Evolutionary conservation across 1,140 invertebrate species (phyloP), one percentile per base, ranked within the genome.

Genomic region (Apis florea): DNA sequence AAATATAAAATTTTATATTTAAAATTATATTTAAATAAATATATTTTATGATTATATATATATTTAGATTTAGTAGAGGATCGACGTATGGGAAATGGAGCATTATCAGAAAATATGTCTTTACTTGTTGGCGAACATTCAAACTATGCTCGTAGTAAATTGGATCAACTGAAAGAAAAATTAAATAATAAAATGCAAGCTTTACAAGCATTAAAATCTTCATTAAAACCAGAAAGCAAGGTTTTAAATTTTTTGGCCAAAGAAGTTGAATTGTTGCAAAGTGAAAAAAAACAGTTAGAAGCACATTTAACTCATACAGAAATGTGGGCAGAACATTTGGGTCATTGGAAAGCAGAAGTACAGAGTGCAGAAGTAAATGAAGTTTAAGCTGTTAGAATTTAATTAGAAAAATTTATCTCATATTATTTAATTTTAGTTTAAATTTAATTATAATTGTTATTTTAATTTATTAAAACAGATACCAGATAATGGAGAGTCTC

Each of bases 321-420:
- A 93, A 95, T 96, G 68, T 98, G 98, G 98, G 97, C 96, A 5
- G 97, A 98, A 85, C 97, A 98, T 92, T 94, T 98, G 75, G 97
- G 97, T 31, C 95, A 95, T 79, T 98, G 97, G 98, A 95, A 96
- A 83, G 97, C 97, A 12, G 95, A 96, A 68, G 96, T 98, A 11
- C 96, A 97, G 90, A 97, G 95, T 87, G 96, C 96, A 19, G 96
- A 97, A 94, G 96, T 97, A 93, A 74, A 56, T 40, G 1, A 54
- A 15, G 1, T 26, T 51, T 40, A 51, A 59, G 40, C 31, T 47
- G 26, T 83, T 47, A 67, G 31, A 61, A 68, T 68, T 75, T 61
- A 75, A 80, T 24, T 64, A 53, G 4, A 47, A 12, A 47, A 63
- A 24, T 54, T 73, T 26, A 12, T 64, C 15, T n/a, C 17, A 9